phyloP scores from a whole-genome alignment of 1,140 invertebrate species.

The Diprion similis region DNA sequence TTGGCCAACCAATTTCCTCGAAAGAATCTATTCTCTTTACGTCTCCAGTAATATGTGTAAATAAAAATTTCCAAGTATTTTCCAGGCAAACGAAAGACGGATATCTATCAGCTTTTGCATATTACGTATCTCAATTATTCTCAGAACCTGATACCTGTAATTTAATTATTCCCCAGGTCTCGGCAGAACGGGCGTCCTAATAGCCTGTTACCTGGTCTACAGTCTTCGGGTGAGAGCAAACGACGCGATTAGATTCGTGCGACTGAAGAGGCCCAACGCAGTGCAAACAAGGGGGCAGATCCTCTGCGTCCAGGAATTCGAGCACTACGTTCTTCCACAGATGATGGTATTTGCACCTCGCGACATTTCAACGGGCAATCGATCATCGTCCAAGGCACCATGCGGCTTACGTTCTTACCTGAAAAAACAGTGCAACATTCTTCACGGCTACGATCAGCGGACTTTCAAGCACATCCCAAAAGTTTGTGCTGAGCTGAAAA shows the following conservation, averaged over 20 bases:
- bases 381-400: slow-evolving; percentile 67
- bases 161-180: slow-evolving; percentile 65
- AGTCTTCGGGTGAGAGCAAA: slow-evolving; percentile 77
- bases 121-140: too few species aligned
- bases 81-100: too few species aligned
- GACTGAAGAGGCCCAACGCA: slow-evolving; percentile 77
- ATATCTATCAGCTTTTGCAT: too few species aligned
- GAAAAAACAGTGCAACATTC: slow-evolving; percentile 73
- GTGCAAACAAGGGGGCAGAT: slow-evolving; percentile 87
- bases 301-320: slow-evolving; percentile 81
- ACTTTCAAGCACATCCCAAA: slow-evolving; percentile 81
- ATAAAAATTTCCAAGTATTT: too few species aligned
- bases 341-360: slow-evolving; percentile 75
- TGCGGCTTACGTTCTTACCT: slow-evolving; percentile 76
- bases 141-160: slow-evolving; percentile 35
- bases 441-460: slow-evolving; percentile 84
- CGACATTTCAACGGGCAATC: slow-evolving; percentile 58
- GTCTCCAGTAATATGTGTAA: too few species aligned
- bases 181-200: slow-evolving; percentile 85
- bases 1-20: too few species aligned
- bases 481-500: slow-evolving; percentile 56
- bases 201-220: slow-evolving; percentile 87
- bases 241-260: slow-evolving; percentile 83
- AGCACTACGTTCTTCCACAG: slow-evolving; percentile 81
- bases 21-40: too few species aligned